A percentile compares a stretch with the other conserved stretches of the same genome.
Evolutionary conservation across 2,888 invertebrate species (phyloP).

Genomic region (Hypena proboscidalis): DNA sequence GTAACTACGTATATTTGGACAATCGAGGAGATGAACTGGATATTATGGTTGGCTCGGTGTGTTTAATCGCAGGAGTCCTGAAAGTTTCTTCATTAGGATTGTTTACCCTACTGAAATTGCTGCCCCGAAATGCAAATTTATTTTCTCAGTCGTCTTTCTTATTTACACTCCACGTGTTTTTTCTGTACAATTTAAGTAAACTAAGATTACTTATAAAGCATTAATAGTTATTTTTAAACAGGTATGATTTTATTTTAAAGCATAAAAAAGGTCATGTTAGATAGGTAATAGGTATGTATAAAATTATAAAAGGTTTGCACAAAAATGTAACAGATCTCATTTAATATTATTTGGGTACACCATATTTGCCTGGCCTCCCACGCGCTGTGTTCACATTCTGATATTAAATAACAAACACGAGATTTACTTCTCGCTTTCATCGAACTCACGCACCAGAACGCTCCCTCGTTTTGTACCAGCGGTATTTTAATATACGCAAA

Average conservation of each 20-base stretch:
- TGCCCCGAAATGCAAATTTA: constrained; percentile 49
- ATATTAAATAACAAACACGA: constrained; percentile 8
- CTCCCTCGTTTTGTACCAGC: constrained; percentile 9
- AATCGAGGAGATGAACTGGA: constrained; percentile 33
- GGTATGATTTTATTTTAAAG: too few species aligned
- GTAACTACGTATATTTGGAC: constrained; percentile 23
- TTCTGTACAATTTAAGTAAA: not conserved
- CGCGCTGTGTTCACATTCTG: constrained; percentile 2
- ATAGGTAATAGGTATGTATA: not conserved
- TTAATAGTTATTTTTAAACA: too few species aligned
- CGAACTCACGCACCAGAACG: constrained; percentile 26
- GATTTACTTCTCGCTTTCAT: constrained; percentile 14
- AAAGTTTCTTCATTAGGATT: constrained; percentile 63
- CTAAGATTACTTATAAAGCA: too few species aligned
- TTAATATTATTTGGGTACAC: constrained; percentile 6
- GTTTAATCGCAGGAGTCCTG: constrained; percentile 50
- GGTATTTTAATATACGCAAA: constrained; percentile 36
- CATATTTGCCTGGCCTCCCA: constrained; percentile 2
- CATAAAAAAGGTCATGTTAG: too few species aligned
- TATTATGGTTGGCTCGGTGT: constrained; percentile 47
- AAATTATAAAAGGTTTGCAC: constrained; percentile 3
- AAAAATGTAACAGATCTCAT: constrained; percentile 6
- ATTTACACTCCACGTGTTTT: not conserved
- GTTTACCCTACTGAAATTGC: constrained; percentile 50
- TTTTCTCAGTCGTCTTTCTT: constrained; percentile 25